These are phyloP conservation scores for Drosophila formosana DNA, from an alignment of 2,888 invertebrate genomes.

Conservation along the genomic window DNA sequence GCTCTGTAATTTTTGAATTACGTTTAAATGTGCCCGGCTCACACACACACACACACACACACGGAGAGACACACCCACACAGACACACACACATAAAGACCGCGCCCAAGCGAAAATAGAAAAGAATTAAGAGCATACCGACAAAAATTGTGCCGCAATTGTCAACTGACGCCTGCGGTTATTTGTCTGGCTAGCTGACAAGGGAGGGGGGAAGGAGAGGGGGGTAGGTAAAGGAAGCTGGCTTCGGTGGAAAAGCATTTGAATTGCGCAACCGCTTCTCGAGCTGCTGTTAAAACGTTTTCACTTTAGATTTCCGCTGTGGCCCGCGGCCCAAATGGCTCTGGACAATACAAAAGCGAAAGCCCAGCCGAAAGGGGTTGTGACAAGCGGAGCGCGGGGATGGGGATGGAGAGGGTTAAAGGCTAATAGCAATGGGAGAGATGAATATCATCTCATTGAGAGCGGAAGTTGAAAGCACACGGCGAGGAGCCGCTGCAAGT, in stretches of 20 bases:
- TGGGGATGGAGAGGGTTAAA: neutral
- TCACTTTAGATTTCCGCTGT: conserved; percentile 78
- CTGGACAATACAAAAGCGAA: conserved; percentile 13
- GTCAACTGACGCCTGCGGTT: conserved; percentile 78
- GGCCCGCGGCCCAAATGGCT: conserved; percentile 45
- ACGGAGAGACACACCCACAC: conserved; percentile 18
- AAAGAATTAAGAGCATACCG: conserved; percentile 21
- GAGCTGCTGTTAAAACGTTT: conserved; percentile 78
- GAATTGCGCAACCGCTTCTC: conserved; percentile 60
- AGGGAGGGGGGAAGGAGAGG: neutral
- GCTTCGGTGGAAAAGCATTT: conserved; percentile 61
- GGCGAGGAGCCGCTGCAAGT: conserved; percentile 27
- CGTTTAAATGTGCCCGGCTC: conserved; percentile 63
- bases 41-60: conserved; percentile 28
- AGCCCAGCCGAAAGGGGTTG: neutral
- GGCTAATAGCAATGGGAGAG: conserved; percentile 6
- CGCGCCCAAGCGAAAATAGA: conserved; percentile 12
- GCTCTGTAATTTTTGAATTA: conserved; percentile 83
- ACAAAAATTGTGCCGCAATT: conserved; percentile 56
- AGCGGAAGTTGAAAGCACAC: conserved; percentile 60
- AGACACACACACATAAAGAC: conserved; percentile 22
- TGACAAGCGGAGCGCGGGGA: conserved; percentile 4
- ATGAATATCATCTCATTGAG: conserved; percentile 73
- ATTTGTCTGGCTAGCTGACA: conserved; percentile 34
- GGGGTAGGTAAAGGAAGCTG: conserved; percentile 23